phyloP scores from a whole-genome alignment of 2,797 vertebrate genomes.

The Spinus pinus region DNA sequence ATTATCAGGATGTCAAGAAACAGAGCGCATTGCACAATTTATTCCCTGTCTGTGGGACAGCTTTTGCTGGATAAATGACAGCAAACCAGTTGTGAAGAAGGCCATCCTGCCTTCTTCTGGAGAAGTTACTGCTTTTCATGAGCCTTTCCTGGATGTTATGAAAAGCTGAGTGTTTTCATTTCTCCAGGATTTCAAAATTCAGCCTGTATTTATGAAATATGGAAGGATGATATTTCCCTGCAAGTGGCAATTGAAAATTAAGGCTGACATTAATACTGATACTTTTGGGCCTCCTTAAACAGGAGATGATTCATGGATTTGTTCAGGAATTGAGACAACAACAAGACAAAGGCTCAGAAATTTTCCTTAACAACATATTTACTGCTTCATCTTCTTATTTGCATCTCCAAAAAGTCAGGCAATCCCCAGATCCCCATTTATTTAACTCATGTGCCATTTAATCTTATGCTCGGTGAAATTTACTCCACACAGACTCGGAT shows the following conservation, averaged over 20 bases:
- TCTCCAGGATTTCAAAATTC: not conserved
- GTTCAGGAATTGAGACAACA: not conserved
- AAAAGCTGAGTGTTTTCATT: not conserved
- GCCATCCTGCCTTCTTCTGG: not conserved
- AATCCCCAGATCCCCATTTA: not conserved
- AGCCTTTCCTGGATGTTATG: not conserved
- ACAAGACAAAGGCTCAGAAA: not conserved
- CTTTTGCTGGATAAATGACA: not conserved
- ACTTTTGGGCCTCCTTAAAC: not conserved
- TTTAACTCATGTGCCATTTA: not conserved
- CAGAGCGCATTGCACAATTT: not conserved
- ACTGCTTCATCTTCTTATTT: not conserved
- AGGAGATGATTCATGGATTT: not conserved
- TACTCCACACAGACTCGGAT: accelerated
- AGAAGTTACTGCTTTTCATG: constrained; percentile 22
- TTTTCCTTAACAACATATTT: not conserved
- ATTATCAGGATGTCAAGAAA: not conserved
- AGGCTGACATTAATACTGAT: constrained; percentile 4
- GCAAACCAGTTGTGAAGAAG: constrained; percentile 24
- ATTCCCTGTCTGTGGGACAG: not conserved
- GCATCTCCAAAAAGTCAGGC: not conserved
- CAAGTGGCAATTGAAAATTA: constrained; percentile 17
- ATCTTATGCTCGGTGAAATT: not conserved
- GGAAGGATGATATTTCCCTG: not conserved
- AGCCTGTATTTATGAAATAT: constrained; percentile 8